Percentiles rank a stretch among this genome's conserved stretches.
Evolutionary conservation across 2,113 vertebrate species (phyloP).

Genomic region (Proterorhinus semilunaris): DNA sequence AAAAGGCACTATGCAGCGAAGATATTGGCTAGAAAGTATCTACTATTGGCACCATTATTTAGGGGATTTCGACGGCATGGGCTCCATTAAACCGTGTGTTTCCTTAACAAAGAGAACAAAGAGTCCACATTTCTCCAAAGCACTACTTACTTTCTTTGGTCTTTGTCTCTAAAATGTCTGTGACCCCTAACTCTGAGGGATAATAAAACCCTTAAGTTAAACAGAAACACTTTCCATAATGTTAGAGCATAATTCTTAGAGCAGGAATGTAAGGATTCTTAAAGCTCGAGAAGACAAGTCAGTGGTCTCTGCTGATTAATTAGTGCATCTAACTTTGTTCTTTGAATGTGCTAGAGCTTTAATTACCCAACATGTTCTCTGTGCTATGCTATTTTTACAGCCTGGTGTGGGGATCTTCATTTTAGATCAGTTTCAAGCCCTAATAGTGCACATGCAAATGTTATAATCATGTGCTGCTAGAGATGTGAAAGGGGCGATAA

Average conservation of each 20-base stretch:
- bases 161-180: neutral
- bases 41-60: no score
- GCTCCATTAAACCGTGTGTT: no score
- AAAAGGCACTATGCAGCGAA: no score
- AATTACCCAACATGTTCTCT: conserved; percentile 53
- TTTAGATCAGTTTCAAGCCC: conserved; percentile 27
- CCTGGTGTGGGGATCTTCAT: conserved; percentile 27
- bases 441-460: conserved; percentile 4
- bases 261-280: conserved; percentile 27
- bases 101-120: neutral
- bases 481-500: conserved; percentile 17
- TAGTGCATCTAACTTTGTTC: conserved; percentile 52
- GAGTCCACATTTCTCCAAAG: neutral
- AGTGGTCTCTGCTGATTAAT: conserved; percentile 57
- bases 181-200: neutral
- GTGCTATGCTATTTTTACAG: conserved; percentile 47
- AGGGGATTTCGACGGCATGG: no score
- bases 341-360: conserved; percentile 43
- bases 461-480: conserved; percentile 19
- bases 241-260: neutral
- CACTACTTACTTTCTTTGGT: neutral
- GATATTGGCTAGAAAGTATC: no score
- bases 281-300: conserved; percentile 24
- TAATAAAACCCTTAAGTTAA: no score
- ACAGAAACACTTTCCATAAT: neutral